phyloP scores from a whole-genome alignment of 2,888 invertebrate genomes.

The Craniophora ligustri region DNA sequence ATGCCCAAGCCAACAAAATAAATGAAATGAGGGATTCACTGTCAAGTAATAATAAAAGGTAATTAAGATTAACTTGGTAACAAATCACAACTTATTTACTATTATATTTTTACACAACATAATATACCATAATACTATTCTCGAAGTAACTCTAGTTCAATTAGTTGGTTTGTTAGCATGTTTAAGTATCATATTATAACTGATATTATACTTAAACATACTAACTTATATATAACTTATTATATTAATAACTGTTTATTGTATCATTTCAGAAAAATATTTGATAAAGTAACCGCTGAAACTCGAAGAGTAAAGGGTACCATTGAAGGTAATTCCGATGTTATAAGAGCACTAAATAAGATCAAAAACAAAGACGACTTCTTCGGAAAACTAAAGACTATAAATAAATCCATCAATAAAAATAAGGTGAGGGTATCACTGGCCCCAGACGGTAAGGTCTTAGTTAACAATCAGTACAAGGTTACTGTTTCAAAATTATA shows the following conservation, averaged over 20 bases:
- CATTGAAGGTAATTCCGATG: conserved; percentile 69
- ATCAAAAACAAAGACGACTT: conserved; percentile 61
- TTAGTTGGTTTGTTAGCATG: no score
- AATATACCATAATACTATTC: no score
- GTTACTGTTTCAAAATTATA: conserved; percentile 47
- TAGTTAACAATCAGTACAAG: conserved; percentile 55
- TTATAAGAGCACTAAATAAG: conserved; percentile 68
- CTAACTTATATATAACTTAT: no score
- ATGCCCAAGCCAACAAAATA: conserved; percentile 59
- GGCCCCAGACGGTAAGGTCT: conserved; percentile 52
- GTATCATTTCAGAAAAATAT: conserved; percentile 70
- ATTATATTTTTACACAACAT: no score
- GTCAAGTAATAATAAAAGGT: conserved; percentile 59
- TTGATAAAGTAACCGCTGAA: conserved; percentile 74
- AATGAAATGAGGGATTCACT: conserved; percentile 58
- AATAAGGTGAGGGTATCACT: conserved; percentile 59
- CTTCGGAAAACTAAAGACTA: conserved; percentile 54
- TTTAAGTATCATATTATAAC: no score
- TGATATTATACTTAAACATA: no score
- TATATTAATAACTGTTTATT: background rate
- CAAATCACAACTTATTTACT: no score
- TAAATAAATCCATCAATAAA: conserved; percentile 59
- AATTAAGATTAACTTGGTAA: background rate
- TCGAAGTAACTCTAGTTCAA: no score
- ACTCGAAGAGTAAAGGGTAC: conserved; percentile 69